These are phyloP conservation scores for Nemoura dubitans DNA, from an alignment of 2,888 invertebrate genomes.

Conservation along the genomic window DNA sequence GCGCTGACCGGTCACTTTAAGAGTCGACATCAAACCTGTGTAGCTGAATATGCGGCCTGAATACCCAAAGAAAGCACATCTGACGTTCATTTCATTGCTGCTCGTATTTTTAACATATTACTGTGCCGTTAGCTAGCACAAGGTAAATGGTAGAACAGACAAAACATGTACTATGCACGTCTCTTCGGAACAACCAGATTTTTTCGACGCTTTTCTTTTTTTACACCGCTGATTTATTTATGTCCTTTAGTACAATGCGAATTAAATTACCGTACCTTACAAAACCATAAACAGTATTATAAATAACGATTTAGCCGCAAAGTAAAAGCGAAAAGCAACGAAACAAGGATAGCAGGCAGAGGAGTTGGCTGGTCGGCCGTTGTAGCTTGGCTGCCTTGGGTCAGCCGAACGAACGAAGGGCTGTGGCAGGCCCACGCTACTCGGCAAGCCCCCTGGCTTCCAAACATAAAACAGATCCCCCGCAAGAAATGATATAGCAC, in stretches of 20 bases:
- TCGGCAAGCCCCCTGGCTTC: background rate
- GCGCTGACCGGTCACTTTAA: background rate
- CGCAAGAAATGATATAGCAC: background rate
- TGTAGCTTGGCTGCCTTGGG: no score
- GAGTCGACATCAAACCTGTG: background rate
- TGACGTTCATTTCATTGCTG: background rate
- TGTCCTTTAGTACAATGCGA: slow-evolving; percentile 7
- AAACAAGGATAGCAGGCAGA: background rate
- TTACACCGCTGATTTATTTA: background rate
- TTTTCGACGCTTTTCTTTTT: background rate
- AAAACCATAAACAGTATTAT: slow-evolving; percentile 5
- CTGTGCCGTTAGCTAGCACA: background rate
- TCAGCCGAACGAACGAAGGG: no score
- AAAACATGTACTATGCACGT: background rate
- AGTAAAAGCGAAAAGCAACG: background rate
- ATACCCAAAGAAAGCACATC: background rate
- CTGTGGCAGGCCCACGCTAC: no score
- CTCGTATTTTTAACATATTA: background rate
- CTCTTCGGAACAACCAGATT: background rate
- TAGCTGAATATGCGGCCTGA: background rate
- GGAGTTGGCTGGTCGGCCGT: no score
- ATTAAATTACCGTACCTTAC: background rate
- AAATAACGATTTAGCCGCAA: background rate
- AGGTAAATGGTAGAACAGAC: background rate
- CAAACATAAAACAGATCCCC: background rate